These are phyloP conservation scores for Tinea pellionella DNA, from an alignment of 2,888 invertebrate genomes.

Conservation along the genomic window DNA sequence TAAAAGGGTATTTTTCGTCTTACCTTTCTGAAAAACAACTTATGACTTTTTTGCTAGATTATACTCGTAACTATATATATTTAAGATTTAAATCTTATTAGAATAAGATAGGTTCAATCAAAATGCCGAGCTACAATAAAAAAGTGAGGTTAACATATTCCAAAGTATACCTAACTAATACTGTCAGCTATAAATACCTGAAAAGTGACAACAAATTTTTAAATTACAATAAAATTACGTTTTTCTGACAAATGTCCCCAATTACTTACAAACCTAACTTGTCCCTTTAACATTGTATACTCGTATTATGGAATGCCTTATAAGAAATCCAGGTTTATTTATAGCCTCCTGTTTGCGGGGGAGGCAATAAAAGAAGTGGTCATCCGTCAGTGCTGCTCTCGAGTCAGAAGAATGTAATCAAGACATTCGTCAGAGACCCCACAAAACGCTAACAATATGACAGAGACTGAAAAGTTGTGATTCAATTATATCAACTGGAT, in stretches of 20 bases:
- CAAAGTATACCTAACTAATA: too few relatives aligned
- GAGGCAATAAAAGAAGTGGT: conserved; percentile 45
- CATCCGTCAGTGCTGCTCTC: conserved; percentile 41
- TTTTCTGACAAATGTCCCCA: not conserved
- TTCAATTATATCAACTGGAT: not conserved
- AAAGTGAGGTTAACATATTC: too few relatives aligned
- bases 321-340: conserved; percentile 34
- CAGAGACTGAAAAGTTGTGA: not conserved
- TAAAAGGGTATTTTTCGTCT: conserved; percentile 4
- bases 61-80: too few relatives aligned
- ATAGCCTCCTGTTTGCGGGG: conserved; percentile 29
- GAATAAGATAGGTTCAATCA: too few relatives aligned
- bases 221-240: too few relatives aligned
- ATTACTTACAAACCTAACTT: conserved; percentile 1
- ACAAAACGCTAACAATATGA: not conserved
- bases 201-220: too few relatives aligned
- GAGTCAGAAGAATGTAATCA: conserved; percentile 52
- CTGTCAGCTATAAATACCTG: too few relatives aligned
- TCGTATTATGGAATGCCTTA: conserved; percentile 8
- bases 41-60: not conserved
- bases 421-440: conserved; percentile 41
- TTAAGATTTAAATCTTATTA: too few relatives aligned
- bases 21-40: not conserved
- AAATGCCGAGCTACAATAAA: too few relatives aligned
- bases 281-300: conserved; percentile 1